Conservation (phyloP, 2,797 vertebrate species). For the Oreonectes daqikongensis region DNA sequence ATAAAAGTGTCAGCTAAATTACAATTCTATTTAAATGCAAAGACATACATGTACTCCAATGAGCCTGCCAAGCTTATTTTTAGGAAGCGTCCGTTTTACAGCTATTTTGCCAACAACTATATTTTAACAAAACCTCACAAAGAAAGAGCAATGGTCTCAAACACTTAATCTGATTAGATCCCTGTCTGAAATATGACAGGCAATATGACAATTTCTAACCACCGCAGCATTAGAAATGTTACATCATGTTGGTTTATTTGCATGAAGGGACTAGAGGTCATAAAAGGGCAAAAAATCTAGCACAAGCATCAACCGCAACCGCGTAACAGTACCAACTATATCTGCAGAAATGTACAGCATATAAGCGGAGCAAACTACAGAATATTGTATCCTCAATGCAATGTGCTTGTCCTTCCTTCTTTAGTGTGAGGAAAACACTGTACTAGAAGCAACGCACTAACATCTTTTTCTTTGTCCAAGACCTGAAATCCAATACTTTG, state of each 20-base stretch:
- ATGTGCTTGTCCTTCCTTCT: not conserved
- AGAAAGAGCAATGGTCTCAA: not conserved
- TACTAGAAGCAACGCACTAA: not conserved
- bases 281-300: not conserved
- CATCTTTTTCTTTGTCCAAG: not conserved
- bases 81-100: not conserved
- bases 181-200: not conserved
- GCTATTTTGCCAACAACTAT: not conserved
- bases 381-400: not conserved
- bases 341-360: not conserved
- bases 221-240: not conserved
- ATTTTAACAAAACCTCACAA: conserved; percentile 2
- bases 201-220: not conserved
- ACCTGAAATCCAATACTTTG: conserved; percentile 6
- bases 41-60: not conserved
- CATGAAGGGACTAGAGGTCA: not conserved
- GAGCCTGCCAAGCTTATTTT: not conserved
- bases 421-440: not conserved
- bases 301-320: too few relatives aligned
- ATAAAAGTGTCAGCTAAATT: not conserved
- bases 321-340: not conserved
- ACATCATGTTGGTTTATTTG: not conserved
- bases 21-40: not conserved
- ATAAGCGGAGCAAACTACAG: not conserved
- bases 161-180: not conserved